These are phyloP conservation scores for Limenitis camilla DNA, from an alignment of 2,888 invertebrate genomes.

Conservation along the genomic window DNA sequence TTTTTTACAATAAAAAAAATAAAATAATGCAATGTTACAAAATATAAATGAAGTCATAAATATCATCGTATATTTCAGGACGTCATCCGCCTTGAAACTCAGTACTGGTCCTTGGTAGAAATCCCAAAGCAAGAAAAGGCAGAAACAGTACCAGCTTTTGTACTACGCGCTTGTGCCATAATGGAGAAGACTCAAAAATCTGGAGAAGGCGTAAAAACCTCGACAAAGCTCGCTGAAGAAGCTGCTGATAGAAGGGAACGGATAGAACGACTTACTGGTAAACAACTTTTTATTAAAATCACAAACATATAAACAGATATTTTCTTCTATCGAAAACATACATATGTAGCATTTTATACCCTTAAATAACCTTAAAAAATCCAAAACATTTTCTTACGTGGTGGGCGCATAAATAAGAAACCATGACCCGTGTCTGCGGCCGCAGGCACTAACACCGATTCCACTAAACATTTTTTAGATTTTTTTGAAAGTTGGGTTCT, in stretches of 20 bases:
- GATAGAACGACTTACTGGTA: slow-evolving; percentile 90
- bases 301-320: no score
- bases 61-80: slow-evolving; percentile 63
- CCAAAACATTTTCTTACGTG: no score
- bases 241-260: slow-evolving; percentile 88
- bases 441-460: no score
- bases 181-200: slow-evolving; percentile 95
- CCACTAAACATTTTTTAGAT: no score
- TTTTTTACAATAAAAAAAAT: no score
- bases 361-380: no score
- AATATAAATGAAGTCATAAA: not conserved
- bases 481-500: no score
- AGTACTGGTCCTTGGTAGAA: slow-evolving; percentile 95
- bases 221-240: slow-evolving; percentile 88
- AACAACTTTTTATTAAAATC: slow-evolving; percentile 9
- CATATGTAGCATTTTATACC: slow-evolving; percentile 73
- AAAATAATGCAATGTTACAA: not conserved
- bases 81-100: slow-evolving; percentile 91
- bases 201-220: slow-evolving; percentile 90
- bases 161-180: slow-evolving; percentile 90
- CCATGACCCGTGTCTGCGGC: no score
- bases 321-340: no score
- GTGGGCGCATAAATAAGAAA: no score
- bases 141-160: slow-evolving; percentile 93
- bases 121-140: slow-evolving; percentile 95